Percentiles rank a stretch among this genome's conserved stretches.
Evolutionary conservation across 2,797 vertebrate genomes (phyloP).

Genomic region (Enteromius trimaculatus): DNA sequence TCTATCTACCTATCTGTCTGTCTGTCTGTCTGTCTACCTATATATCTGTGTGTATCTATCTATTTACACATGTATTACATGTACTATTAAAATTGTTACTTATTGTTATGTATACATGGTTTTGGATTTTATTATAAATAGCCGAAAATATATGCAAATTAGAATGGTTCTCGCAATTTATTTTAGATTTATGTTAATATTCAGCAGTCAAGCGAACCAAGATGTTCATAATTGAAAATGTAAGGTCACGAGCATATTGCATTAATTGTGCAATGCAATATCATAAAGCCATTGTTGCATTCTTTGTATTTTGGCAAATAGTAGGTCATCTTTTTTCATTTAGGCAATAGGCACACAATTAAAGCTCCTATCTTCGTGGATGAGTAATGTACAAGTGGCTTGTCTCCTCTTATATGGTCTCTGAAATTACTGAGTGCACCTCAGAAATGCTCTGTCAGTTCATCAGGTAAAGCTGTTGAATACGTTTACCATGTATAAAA

Average conservation of each 20-base stretch:
- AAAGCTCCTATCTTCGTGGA: neutral
- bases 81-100: neutral
- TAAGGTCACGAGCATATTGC: neutral
- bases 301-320: neutral
- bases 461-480: constrained; percentile 26
- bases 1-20: too few species aligned
- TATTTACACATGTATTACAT: neutral
- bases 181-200: neutral
- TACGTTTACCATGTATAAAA: constrained; percentile 8
- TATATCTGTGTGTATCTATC: neutral
- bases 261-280: neutral
- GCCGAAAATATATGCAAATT: neutral
- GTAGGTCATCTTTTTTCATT: neutral
- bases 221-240: neutral
- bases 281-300: neutral
- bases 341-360: neutral
- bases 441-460: constrained; percentile 1
- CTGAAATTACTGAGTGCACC: neutral
- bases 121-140: neutral
- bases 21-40: too few species aligned
- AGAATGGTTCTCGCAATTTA: neutral
- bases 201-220: neutral
- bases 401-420: neutral
- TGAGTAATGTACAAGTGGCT: neutral
- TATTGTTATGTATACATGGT: neutral